Percentiles rank a stretch among this genome's conserved stretches.
phyloP scores from a whole-genome alignment of 2,888 invertebrate genomes.

The Monoplex corrugatus region DNA sequence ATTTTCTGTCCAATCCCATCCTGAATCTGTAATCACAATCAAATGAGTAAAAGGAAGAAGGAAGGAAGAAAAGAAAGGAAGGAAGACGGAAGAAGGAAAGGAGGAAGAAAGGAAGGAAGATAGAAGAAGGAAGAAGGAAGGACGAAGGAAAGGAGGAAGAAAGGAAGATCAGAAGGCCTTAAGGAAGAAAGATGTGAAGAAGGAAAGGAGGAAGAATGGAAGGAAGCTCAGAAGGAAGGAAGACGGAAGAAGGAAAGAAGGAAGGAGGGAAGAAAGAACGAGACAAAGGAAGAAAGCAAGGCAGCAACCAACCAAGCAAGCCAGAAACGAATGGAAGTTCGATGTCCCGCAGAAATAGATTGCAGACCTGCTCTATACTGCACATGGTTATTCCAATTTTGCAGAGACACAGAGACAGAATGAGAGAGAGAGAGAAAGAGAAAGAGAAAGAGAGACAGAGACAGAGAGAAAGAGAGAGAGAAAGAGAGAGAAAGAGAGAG shows the following conservation, averaged over 20 bases:
- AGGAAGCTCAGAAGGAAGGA: not conserved
- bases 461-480: constrained; percentile 40
- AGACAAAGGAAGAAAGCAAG: not conserved
- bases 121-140: not conserved
- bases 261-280: not conserved
- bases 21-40: too few relatives aligned
- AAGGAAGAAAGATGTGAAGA: not conserved
- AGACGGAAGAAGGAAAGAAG: not conserved
- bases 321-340: not conserved
- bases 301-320: not conserved
- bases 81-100: not conserved
- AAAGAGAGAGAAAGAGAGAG: not conserved
- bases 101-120: not conserved
- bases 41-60: not conserved
- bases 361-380: too few relatives aligned
- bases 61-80: not conserved
- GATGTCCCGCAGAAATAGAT: too few relatives aligned
- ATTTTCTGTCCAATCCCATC: too few relatives aligned
- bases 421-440: constrained; percentile 40
- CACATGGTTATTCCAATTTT: too few relatives aligned
- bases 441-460: constrained; percentile 10
- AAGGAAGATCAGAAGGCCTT: not conserved
- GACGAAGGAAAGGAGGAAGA: not conserved
- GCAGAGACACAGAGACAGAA: not conserved
- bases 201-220: not conserved